Evolutionary conservation across 2,797 vertebrate species (phyloP), one percentile per base, ranked within the genome.

Genomic region (Adrianichthys oophorus): DNA sequence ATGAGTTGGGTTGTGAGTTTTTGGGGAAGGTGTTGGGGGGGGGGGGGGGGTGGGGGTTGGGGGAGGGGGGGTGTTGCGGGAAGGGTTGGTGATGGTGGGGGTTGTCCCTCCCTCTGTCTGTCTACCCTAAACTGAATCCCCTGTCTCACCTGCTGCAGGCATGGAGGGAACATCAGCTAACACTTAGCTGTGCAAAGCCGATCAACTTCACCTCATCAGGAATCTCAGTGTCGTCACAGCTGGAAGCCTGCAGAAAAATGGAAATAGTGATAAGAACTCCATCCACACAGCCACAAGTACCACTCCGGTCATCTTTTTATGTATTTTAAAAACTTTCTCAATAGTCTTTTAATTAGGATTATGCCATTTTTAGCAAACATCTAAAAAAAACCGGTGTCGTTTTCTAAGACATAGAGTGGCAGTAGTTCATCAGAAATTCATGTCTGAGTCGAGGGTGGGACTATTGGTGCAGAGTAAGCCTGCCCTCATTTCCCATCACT

Each of bases 171-270:
- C 90, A 95, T 98, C 96, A 98, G 93, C 93, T 95, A 87, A 98
- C 88, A 78, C 96, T 98, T 75, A 98, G 85, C 89, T 98, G 96
- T 55, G 96, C 96, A 88, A 98, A 98, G 85, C 96, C 96, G 61
- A 98, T 97, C 92, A 99, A 89, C 92, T 99, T 99, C 89, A 97
- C 93, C 89, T 98, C 96, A 40, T 98, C 97, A 0, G 95, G 95
- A 78, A 94, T 95, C 90, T 99, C 97, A 0, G 91, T 85, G 70
- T 94, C 94, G 50, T 97, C 96, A n/a, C 94, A 97, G 89, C 94
- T 85, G 55, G 97, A 98, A 45, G 85, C 95, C 96, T 99, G 91
- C 2, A 79, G 56, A 16, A 51, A 15, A 23, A 59, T 29, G 29
- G 42, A 65, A 26, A 68, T 29, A 59, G 1, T 26, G 1, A 44